Conservation (phyloP, 2,888 invertebrate species). For the Mystacides longicornis region DNA sequence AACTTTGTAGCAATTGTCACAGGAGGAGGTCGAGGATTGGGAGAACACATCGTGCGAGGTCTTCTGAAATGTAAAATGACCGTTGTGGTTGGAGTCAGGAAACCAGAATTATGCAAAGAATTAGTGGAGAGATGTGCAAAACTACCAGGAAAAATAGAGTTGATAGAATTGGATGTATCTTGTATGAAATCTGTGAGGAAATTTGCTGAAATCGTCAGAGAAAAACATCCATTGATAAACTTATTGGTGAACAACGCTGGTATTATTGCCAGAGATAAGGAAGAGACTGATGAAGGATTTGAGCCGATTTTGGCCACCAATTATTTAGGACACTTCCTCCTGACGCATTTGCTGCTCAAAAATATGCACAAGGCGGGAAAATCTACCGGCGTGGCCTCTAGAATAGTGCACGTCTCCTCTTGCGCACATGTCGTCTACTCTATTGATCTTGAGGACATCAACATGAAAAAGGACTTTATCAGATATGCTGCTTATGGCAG, state of each 20-base stretch:
- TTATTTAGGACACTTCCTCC: slow-evolving; percentile 73
- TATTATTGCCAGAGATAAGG: slow-evolving; percentile 79
- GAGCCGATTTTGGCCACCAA: slow-evolving; percentile 85
- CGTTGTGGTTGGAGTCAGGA: slow-evolving; percentile 67
- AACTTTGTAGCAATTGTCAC: slow-evolving; percentile 54
- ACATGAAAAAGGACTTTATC: slow-evolving; percentile 54
- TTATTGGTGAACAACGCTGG: slow-evolving; percentile 83
- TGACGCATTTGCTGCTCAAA: slow-evolving; percentile 75
- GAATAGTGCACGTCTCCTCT: slow-evolving; percentile 83
- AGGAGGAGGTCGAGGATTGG: slow-evolving; percentile 82
- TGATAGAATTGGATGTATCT: slow-evolving; percentile 66
- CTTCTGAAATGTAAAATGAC: slow-evolving; percentile 69
- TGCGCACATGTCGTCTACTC: slow-evolving; percentile 67
- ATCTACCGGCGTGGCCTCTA: slow-evolving; percentile 42
- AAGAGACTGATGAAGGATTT: slow-evolving; percentile 71
- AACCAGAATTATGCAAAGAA: slow-evolving; percentile 47
- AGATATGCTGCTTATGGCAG: slow-evolving; percentile 68
- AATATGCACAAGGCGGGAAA: slow-evolving; percentile 58
- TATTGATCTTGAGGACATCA: slow-evolving; percentile 72
- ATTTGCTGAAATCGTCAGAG: slow-evolving; percentile 62
- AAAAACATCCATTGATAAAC: slow-evolving; percentile 58
- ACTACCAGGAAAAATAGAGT: slow-evolving; percentile 51
- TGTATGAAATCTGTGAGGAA: slow-evolving; percentile 68
- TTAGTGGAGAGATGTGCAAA: slow-evolving; percentile 31
- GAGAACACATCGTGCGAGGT: slow-evolving; percentile 66